Evolutionary conservation across 2,888 invertebrate species (phyloP), one percentile per base, ranked within the genome.

Genomic region (Cloeon dipterum): DNA sequence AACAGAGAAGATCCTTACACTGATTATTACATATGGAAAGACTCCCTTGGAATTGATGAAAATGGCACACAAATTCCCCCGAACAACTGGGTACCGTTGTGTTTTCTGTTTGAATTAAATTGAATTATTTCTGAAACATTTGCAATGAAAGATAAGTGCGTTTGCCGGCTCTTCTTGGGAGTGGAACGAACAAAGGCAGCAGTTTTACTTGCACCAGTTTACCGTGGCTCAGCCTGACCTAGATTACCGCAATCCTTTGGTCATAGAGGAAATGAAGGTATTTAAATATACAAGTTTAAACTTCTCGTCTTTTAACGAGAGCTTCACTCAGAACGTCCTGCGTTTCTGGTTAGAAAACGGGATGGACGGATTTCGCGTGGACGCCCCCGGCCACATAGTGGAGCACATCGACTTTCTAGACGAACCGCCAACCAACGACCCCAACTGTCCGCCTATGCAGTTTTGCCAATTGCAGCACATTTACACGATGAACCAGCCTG

Each of bases 311-410:
- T n/a, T n/a, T n/a, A n/a, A n/a, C n/a, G n/a, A n/a, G n/a, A n/a
- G 26, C 10, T n/a, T n/a, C n/a, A n/a, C n/a, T n/a, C 43, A 62
- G 52, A 62, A 68, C 4, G 69, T 74, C 11, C 52, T 82, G 46
- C 53, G 53, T 41, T 78, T 73, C 52, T 85, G 83, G 83, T 52
- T 83, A 20, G 62, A 70, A 21, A 65, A 66, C 39, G 82, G 81
- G 1, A 70, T 74, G 0, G 75, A 76, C 44, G 83, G 83, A 1
- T 77, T 82, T 52, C 66, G 79, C 34, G 57, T 81, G 1, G 73
- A 74, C 46, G 72, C 72, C 0, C 58, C 71, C 2, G 68, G 68
- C 0, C 65, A 67, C 46, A 36, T 48, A n/a, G 37, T 45, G 5
- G 49, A 49, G 37, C 45, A 47, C 39, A 18, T 14, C 3, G 44